Evolutionary conservation across 1,140 invertebrate species (phyloP).

Genomic region (Hyphantria cunea): DNA sequence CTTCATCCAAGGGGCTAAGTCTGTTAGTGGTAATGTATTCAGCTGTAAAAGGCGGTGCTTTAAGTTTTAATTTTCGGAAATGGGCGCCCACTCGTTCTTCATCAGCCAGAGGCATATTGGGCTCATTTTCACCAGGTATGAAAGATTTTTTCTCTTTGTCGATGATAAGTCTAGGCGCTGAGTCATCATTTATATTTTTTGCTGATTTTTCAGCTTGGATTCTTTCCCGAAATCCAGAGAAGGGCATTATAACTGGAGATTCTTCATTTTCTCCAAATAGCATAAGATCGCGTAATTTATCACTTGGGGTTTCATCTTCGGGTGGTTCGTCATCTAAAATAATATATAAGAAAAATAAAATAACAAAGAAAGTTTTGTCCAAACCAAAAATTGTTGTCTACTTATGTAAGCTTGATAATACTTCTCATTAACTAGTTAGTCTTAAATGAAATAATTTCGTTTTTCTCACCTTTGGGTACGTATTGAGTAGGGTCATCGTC

Average conservation of each 20-base stretch:
- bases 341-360: conserved; percentile 1
- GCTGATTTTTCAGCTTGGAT: conserved; percentile 57
- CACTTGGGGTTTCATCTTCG: conserved; percentile 55
- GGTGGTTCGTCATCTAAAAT: conserved; percentile 17
- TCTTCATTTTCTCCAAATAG: conserved; percentile 57
- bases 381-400: too few species aligned
- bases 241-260: conserved; percentile 63
- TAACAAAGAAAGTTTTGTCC: too few species aligned
- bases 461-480: conserved; percentile 54
- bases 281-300: conserved; percentile 68
- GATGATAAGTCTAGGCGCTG: conserved; percentile 39
- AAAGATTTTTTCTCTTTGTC: conserved; percentile 71
- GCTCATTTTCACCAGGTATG: conserved; percentile 40
- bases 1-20: conserved; percentile 66
- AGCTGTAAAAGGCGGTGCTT: conserved; percentile 60
- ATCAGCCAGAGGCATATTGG: conserved; percentile 50
- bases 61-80: conserved; percentile 65
- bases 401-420: neutral
- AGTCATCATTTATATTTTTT: conserved; percentile 29
- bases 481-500: conserved; percentile 57
- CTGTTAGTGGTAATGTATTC: conserved; percentile 68
- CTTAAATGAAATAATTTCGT: too few species aligned
- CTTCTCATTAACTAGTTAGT: too few species aligned
- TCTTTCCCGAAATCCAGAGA: conserved; percentile 72
- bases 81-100: conserved; percentile 69